Base-by-base conservation (phyloP, 2,888 invertebrate genomes). In the Stegophylla sp. region DNA sequence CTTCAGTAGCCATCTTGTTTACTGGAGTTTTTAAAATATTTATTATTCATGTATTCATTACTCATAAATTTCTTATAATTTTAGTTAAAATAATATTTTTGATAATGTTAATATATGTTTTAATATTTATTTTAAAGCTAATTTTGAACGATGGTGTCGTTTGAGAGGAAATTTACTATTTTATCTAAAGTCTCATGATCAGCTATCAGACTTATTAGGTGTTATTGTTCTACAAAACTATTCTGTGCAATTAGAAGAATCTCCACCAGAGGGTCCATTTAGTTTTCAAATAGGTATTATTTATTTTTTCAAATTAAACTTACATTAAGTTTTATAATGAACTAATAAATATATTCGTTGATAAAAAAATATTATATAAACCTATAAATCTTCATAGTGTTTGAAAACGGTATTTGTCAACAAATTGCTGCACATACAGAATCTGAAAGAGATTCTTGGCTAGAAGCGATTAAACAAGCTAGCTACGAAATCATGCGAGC, bases 151-250 rank as follows among this genome's bases (percentile, higher is more conserved):
- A 86, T 96, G 96, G 94, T 97, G 96, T 87, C 91, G 96, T 83
- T 90, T 98, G 56, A 90, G 94, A 84, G 97, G 97, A 82, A 98
- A 97, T 88, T 89, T 97, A 20, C 88, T 98, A 82, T 97, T 97
- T 88, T 97, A 96, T 87, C 92, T 96, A 86, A 96, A 96, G 87
- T 93, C 93, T 67, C 91, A 92, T 84, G 95, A 96, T 86, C 93
- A 93, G 85, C 94, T 92, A 90, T 94, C 94, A 34, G 93, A 95
- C 85, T 95, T 96, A 0, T 88, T 92, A 83, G 97, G 96, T 48
- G 92, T 97, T 1, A 91, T 97, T 84, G 92, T 98, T 73, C 88
- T 97, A 83, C 96, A 97, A 86, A 92, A 95, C 85, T 96, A 94
- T 87, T 90, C 92, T 83, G 91, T 96, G 67, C 90, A 92, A 82